Base-by-base conservation (phyloP, 2,113 vertebrate species). In the Mesoclemmys tuberculata region DNA sequence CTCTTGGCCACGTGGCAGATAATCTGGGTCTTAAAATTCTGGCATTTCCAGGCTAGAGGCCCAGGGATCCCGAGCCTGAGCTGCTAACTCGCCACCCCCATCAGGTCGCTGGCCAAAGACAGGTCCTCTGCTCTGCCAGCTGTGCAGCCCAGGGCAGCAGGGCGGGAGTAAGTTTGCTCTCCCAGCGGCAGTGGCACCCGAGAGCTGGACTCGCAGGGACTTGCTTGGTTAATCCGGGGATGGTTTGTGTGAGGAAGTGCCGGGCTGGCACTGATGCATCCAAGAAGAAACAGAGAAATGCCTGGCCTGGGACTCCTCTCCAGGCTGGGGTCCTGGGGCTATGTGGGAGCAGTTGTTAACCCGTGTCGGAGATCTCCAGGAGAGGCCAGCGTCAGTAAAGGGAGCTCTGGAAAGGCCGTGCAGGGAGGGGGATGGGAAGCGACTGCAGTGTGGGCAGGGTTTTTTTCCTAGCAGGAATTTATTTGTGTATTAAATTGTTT, bases 401-500 rank as follows among this genome's bases (percentile, higher is more conserved):
- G 84, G 79, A 80, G 49, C 77, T 12, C 85, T 0, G 10, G 85
- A 74, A 68, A 91, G 58, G 82, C 16, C 4, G 38, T 93, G 81
- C 56, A 56, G 4, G 16, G 46, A 77, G 12, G 3, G 49, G 31
- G 82, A 38, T 56, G 81, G 68, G 48, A 71, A 48, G 21, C 80
- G 5, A 54, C n/a, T 9, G 56, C 27, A 79, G 89, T 64, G 44
- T 88, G 81, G 83, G 68, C 19, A 38, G 35, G 55, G 52, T 38
- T 48, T 79, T 82, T 90, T 46, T 35, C 87, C 90, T 74, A 64
- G 68, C 49, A 8, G 86, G 6, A 3, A 82, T 95, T 95, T 96
- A 56, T 9, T 92, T 89, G 84, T 31, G 2, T 75, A 64, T 93
- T 91, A 48, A 24, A 86, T 97, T 92, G 51, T 96, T 97, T 97